Evolutionary conservation across 2,797 vertebrate species (phyloP), one percentile per base, ranked within the genome.

Genomic region (Sebastes diploproa): DNA sequence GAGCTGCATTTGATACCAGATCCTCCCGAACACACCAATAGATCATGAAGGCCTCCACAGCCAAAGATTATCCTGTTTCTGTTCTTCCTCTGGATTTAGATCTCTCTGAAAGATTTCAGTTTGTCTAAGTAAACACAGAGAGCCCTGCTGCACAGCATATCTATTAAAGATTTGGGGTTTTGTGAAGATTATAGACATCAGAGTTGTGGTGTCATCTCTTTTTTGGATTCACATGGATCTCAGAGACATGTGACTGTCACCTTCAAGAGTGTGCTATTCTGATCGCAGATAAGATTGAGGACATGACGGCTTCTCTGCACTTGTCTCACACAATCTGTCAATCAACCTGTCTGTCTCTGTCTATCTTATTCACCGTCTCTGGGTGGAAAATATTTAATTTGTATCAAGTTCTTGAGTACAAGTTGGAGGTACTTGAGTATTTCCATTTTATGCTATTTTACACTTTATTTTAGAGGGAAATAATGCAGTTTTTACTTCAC

Each of bases 1-100:
- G 65, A 80, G 80, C 46, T 59, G 67, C 63, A 69, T 81, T 76
- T 86, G 70, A 90, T 59, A 70, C 63, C 55, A 25, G n/a, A 82
- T 78, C 65, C 65, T 66, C 72, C 56, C 10, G 18, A 80, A 81
- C 78, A 85, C 59, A 54, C 46, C 42, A 76, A 72, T 38, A 63
- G 67, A 89, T 91, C 61, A 62, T 61, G 62, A 77, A 55, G 27
- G 56, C 34, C 54, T 75, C 72, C n/a, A 7, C 70, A 42, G 71
- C 32, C 27, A 23, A 74, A 60, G 29, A 77, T 80, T 71, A 76
- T 76, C 62, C 6, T n/a, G n/a, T 16, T 62, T 78, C 25, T 76
- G 58, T 69, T 87, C 64, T 54, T 77, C 42, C 8, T 7, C 61
- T 68, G 59, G 34, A 88, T 78, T 79, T 72, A 61, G 29, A 85